phyloP scores from a whole-genome alignment of 2,888 invertebrate genomes.

The Tachina fera region DNA sequence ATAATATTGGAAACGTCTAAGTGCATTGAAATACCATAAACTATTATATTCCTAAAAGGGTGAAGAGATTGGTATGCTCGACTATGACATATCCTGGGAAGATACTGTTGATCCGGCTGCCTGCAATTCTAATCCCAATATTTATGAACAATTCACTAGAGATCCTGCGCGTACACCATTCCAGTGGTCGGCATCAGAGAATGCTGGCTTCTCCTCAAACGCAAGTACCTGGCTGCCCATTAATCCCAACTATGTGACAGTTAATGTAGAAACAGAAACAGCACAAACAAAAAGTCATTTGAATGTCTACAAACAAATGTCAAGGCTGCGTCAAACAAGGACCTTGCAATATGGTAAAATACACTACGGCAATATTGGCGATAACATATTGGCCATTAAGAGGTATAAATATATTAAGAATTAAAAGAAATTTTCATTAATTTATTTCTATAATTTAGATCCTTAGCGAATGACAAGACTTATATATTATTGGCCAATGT shows the following conservation, averaged over 20 bases:
- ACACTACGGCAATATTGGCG: constrained; percentile 76
- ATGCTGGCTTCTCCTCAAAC: constrained; percentile 80
- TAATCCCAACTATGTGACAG: constrained; percentile 85
- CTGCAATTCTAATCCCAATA: constrained; percentile 84
- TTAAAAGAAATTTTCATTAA: not conserved
- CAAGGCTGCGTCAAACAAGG: constrained; percentile 79
- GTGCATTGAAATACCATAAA: no score
- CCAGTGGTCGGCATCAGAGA: constrained; percentile 85
- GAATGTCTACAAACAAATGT: constrained; percentile 85
- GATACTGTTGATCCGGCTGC: constrained; percentile 85
- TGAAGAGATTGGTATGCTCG: constrained; percentile 81
- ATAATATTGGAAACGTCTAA: no score
- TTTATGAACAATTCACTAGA: constrained; percentile 85
- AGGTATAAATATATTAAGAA: constrained; percentile 68
- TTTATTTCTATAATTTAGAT: constrained; percentile 48
- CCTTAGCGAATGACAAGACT: constrained; percentile 76
- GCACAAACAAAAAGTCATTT: constrained; percentile 84
- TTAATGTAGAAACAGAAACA: constrained; percentile 85
- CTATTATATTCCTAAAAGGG: constrained; percentile 79
- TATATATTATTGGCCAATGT: constrained; percentile 84
- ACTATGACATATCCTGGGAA: constrained; percentile 85
- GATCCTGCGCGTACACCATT: constrained; percentile 87
- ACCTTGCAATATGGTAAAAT: constrained; percentile 77
- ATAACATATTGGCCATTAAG: constrained; percentile 78
- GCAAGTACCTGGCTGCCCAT: constrained; percentile 81